phyloP scores from a whole-genome alignment of 2,888 invertebrate species.

The Pseudococcus jackbeardsleyi region DNA sequence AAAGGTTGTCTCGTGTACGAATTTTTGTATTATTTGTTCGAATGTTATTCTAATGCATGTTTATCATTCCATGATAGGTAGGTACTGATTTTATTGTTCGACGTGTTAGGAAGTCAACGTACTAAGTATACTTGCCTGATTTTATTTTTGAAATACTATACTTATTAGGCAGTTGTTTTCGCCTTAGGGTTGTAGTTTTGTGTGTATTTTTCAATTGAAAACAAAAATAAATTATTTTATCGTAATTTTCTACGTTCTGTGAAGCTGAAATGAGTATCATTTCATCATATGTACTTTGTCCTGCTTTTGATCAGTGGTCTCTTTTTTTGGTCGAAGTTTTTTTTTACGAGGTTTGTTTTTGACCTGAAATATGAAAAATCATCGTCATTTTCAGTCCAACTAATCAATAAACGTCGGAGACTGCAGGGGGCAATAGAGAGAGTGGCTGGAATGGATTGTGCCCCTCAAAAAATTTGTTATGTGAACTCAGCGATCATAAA shows the following conservation, averaged over 20 bases:
- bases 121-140: conserved; percentile 23
- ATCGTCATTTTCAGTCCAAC: too few relatives aligned
- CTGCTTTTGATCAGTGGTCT: too few relatives aligned
- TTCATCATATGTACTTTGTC: too few relatives aligned
- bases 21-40: conserved; percentile 14
- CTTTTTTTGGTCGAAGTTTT: too few relatives aligned
- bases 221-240: conserved; percentile 31
- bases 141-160: neutral
- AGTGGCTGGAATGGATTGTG: too few relatives aligned
- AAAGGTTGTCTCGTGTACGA: conserved; percentile 28
- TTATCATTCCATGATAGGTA: conserved; percentile 49
- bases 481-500: too few relatives aligned
- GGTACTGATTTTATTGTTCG: conserved; percentile 22
- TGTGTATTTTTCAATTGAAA: conserved; percentile 25
- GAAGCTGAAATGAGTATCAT: too few relatives aligned
- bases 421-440: too few relatives aligned
- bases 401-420: too few relatives aligned
- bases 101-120: conserved; percentile 28
- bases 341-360: too few relatives aligned
- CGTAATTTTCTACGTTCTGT: neutral
- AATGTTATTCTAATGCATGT: conserved; percentile 12
- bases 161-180: neutral
- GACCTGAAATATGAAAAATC: too few relatives aligned
- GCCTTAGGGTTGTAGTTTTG: conserved; percentile 14
- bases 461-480: too few relatives aligned